Evolutionary conservation across 2,888 invertebrate species (phyloP).

Genomic region (Podotricha telesiphe): DNA sequence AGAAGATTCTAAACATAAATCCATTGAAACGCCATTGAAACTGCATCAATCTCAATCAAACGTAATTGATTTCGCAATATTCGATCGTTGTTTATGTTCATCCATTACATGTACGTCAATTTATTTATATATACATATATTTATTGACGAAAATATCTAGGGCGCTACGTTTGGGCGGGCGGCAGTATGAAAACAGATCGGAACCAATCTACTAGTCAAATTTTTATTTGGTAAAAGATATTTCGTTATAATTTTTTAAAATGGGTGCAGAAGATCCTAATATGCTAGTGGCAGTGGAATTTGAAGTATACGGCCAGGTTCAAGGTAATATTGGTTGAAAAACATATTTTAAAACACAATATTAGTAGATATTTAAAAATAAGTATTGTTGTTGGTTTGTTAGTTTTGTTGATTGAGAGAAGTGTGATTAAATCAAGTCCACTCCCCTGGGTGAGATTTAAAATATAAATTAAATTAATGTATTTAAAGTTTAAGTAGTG

Average conservation of each 20-base stretch:
- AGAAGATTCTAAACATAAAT: constrained; percentile 1
- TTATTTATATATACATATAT: constrained; percentile 24
- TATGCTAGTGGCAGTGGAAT: constrained; percentile 91
- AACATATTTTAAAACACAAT: neutral
- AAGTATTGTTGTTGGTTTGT: no score
- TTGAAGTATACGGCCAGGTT: constrained; percentile 95
- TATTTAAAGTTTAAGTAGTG: no score
- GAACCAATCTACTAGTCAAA: constrained; percentile 41
- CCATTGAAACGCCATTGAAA: neutral
- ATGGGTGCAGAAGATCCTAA: constrained; percentile 85
- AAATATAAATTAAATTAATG: no score
- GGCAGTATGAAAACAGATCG: constrained; percentile 46
- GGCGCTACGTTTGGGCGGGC: constrained; percentile 63
- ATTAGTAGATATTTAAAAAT: no score
- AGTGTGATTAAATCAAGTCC: no score
- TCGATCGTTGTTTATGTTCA: constrained; percentile 31
- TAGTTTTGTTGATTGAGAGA: no score
- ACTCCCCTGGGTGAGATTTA: no score
- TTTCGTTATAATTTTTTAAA: no score
- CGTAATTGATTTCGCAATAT: constrained; percentile 19
- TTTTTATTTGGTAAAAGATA: constrained; percentile 15
- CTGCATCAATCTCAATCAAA: constrained; percentile 1
- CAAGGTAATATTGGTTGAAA: constrained; percentile 86
- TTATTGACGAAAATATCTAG: constrained; percentile 43
- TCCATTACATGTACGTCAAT: constrained; percentile 23